phyloP scores from a whole-genome alignment of 2,113 vertebrate species.

The Psittacula cyanocephala region DNA sequence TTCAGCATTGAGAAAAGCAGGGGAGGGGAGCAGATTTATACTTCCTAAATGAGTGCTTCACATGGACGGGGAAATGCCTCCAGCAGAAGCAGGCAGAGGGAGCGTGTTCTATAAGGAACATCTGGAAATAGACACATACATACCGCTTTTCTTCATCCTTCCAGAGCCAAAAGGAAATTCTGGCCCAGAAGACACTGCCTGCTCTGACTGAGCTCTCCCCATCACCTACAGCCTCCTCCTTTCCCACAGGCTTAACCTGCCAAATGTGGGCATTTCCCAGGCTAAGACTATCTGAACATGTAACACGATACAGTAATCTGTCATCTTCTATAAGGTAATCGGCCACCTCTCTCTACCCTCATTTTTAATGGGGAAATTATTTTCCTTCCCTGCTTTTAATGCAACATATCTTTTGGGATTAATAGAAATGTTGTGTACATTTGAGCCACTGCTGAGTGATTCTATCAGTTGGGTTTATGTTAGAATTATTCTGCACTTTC shows the following conservation, averaged over 20 bases:
- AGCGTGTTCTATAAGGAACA: not conserved
- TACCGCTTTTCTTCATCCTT: not conserved
- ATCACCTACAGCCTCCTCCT: not conserved
- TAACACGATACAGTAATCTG: not conserved
- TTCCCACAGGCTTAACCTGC: constrained; percentile 12
- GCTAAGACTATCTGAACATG: not conserved
- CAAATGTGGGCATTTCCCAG: not conserved
- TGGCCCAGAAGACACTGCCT: not conserved
- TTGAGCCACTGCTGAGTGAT: constrained; percentile 11
- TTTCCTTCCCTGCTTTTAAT: not conserved
- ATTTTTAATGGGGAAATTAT: not conserved
- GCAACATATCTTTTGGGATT: not conserved
- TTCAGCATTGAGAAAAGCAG: not conserved
- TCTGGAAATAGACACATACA: constrained; percentile 14
- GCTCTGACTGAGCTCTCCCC: not conserved
- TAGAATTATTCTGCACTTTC: constrained; percentile 29
- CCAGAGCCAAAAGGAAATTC: not conserved
- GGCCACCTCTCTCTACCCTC: not conserved
- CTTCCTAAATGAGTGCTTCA: not conserved
- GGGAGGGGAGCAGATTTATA: not conserved
- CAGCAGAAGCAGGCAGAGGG: not conserved
- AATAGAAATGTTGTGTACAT: not conserved
- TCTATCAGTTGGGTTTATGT: constrained; percentile 31
- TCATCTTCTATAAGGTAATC: not conserved
- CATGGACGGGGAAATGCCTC: not conserved